Percentiles rank a stretch among this genome's conserved stretches.
phyloP scores from a whole-genome alignment of 2,113 vertebrate species.

The Nerophis ophidion region DNA sequence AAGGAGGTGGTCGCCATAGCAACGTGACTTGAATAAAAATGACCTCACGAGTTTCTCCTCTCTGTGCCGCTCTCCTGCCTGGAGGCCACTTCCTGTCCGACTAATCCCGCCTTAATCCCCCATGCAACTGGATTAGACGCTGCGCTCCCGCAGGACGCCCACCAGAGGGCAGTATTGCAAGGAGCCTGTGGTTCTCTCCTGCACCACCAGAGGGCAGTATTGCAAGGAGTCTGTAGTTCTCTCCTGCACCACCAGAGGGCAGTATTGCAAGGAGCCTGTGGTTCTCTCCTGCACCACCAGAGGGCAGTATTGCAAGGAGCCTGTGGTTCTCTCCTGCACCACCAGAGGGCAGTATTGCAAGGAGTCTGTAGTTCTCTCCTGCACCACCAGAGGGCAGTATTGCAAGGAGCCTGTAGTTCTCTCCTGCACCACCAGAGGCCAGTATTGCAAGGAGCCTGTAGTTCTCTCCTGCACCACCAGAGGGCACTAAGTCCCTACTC shows the following conservation, averaged over 20 bases:
- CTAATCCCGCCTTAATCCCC: slow-evolving; percentile 31
- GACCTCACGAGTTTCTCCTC: not conserved
- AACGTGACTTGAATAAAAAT: not conserved
- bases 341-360: no score
- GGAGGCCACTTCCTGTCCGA: slow-evolving; percentile 4
- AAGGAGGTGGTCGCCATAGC: not conserved
- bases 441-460: no score
- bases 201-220: not conserved
- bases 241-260: not conserved
- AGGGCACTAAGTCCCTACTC: not conserved
- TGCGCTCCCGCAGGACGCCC: not conserved
- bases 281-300: not conserved
- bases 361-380: no score
- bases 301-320: not conserved
- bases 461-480: no score
- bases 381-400: no score
- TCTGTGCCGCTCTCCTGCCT: not conserved
- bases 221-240: not conserved
- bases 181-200: not conserved
- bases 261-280: not conserved
- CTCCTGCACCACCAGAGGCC: no score
- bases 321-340: not conserved
- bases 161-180: not conserved
- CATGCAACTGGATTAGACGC: slow-evolving; percentile 6
- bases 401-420: no score